Percentiles rank a stretch among this genome's conserved stretches.
These are phyloP conservation scores for Thamnophis elegans DNA, from an alignment of 2,797 vertebrate genomes.

Conservation along the genomic window DNA sequence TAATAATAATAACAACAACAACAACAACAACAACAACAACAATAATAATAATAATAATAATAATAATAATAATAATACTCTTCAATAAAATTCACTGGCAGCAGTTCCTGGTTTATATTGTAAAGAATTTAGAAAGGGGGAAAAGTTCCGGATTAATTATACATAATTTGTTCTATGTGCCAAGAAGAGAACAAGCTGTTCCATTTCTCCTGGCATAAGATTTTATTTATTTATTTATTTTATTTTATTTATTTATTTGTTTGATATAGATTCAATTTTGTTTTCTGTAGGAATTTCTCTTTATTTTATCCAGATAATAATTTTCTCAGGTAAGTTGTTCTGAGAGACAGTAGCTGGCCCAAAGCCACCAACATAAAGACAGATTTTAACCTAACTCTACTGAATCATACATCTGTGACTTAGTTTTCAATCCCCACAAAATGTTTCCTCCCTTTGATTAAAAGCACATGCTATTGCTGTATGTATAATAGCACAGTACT, in stretches of 20 bases:
- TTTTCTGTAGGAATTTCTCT: not conserved
- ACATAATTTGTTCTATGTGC: conserved; percentile 4
- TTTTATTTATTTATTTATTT: not conserved
- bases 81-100: not conserved
- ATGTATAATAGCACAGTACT: not conserved
- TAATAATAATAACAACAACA: not conserved
- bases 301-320: not conserved
- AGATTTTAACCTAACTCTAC: not conserved
- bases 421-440: not conserved
- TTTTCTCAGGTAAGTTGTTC: not conserved
- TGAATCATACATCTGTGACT: not conserved
- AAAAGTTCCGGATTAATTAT: not conserved
- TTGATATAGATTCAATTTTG: not conserved
- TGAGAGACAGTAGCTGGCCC: not conserved
- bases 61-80: not conserved
- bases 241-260: conserved; percentile 2
- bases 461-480: not conserved
- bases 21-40: no score
- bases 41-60: no score
- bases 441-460: not conserved
- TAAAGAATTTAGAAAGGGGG: rapidly evolving
- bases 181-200: not conserved
- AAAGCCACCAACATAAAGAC: not conserved
- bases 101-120: not conserved
- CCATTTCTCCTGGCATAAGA: not conserved